Evolutionary conservation across 2,113 vertebrate species (phyloP).

Genomic region (Mobula hypostoma): DNA sequence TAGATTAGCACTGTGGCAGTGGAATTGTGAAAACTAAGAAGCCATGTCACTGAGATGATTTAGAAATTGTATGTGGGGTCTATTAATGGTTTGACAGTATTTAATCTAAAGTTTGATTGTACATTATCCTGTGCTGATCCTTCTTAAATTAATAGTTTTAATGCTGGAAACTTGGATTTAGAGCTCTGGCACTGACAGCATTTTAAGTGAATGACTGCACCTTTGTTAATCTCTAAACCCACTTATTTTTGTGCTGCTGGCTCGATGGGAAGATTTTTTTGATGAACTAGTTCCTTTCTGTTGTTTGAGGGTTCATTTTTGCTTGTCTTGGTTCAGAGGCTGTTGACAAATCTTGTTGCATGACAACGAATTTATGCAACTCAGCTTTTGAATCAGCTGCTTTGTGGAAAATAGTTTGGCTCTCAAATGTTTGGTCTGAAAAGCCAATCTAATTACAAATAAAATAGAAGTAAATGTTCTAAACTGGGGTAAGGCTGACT

Average conservation of each 20-base stretch:
- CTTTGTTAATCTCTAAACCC: neutral
- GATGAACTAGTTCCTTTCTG: neutral
- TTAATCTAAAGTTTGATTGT: neutral
- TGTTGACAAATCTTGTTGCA: neutral
- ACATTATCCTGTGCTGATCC: neutral
- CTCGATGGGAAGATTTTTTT: constrained; percentile 13
- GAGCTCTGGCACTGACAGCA: neutral
- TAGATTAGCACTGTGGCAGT: neutral
- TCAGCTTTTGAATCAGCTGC: neutral
- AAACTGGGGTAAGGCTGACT: too few relatives aligned
- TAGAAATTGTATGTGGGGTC: too few relatives aligned
- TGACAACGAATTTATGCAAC: neutral
- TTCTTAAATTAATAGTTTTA: neutral
- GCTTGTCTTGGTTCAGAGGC: neutral
- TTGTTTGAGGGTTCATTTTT: neutral
- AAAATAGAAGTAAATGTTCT: too few relatives aligned
- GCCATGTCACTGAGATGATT: neutral
- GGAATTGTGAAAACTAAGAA: neutral
- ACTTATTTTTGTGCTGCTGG: neutral
- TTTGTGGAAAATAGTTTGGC: neutral
- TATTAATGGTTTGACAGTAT: neutral
- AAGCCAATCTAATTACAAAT: too few relatives aligned
- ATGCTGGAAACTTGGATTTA: neutral
- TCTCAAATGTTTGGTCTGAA: neutral
- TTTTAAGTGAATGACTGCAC: neutral